Evolutionary conservation across 64 coral and sea anemone species (phyloP).

Genomic region (Platygyra sinensis): DNA sequence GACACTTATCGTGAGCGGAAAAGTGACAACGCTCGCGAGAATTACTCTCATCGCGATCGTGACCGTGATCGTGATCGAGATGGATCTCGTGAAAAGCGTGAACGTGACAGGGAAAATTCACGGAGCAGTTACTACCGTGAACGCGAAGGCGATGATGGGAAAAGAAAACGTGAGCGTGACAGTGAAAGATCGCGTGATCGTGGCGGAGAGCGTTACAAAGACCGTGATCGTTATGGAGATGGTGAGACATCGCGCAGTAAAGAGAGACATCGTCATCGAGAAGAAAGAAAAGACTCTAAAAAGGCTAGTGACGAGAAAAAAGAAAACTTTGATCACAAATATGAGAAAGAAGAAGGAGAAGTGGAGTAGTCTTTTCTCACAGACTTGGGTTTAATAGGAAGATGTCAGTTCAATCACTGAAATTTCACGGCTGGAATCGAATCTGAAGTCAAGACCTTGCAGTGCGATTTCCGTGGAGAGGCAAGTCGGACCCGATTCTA

Average conservation of each 20-base stretch:
- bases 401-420: not conserved
- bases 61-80: slow-evolving; percentile 45
- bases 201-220: slow-evolving; percentile 35
- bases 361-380: not conserved
- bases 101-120: slow-evolving; percentile 27
- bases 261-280: slow-evolving; percentile 12
- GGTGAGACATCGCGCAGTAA: slow-evolving; percentile 1
- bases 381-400: not conserved
- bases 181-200: slow-evolving; percentile 40
- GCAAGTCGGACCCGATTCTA: no score
- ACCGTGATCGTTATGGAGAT: slow-evolving; percentile 14
- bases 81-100: slow-evolving; percentile 28
- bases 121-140: slow-evolving; percentile 27
- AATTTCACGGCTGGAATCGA: not conserved
- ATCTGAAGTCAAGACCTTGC: no score
- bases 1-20: slow-evolving; percentile 10
- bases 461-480: no score
- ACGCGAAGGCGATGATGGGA: slow-evolving; percentile 14
- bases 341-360: not conserved
- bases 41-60: slow-evolving; percentile 6
- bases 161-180: slow-evolving; percentile 33
- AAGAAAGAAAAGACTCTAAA: not conserved
- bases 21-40: slow-evolving; percentile 12
- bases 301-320: not conserved
- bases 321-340: not conserved